phyloP scores from a whole-genome alignment of 2,113 vertebrate genomes.

The Illadopsis cleaveri region DNA sequence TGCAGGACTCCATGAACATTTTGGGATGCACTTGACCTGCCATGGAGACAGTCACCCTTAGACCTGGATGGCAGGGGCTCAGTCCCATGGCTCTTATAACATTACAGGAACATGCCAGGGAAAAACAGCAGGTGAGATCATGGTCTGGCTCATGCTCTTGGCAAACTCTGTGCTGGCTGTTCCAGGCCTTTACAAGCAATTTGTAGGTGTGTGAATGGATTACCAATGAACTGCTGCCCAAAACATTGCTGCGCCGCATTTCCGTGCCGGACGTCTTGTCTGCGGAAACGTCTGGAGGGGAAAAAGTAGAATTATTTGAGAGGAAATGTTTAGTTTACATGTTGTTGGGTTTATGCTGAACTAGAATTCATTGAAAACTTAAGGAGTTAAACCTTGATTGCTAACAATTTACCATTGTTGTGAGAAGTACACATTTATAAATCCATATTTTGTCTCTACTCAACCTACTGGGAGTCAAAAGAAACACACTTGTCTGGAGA shows the following conservation, averaged over 20 bases:
- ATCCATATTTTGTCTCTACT: not conserved
- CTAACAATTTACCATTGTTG: not conserved
- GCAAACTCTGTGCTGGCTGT: not conserved
- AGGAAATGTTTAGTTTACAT: not conserved
- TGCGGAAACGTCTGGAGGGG: constrained; percentile 86
- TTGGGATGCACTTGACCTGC: not conserved
- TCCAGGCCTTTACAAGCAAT: not conserved
- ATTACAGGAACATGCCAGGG: not conserved
- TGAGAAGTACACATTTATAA: not conserved
- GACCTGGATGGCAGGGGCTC: not conserved
- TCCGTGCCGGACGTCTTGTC: constrained; percentile 94
- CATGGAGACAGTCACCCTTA: not conserved
- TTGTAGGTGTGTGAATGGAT: not conserved
- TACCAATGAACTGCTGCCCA: constrained; percentile 92
- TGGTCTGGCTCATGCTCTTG: not conserved
- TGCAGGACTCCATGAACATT: not conserved
- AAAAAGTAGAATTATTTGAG: not conserved
- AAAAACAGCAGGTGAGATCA: not conserved
- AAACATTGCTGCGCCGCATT: constrained; percentile 95
- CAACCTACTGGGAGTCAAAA: not conserved
- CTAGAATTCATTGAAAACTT: not conserved
- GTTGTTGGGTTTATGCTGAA: not conserved
- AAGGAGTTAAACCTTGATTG: not conserved
- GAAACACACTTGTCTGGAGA: not conserved
- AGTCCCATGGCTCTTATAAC: not conserved